These are phyloP conservation scores for Agraylea sexmaculata DNA, from an alignment of 1,140 invertebrate species.

Conservation along the genomic window DNA sequence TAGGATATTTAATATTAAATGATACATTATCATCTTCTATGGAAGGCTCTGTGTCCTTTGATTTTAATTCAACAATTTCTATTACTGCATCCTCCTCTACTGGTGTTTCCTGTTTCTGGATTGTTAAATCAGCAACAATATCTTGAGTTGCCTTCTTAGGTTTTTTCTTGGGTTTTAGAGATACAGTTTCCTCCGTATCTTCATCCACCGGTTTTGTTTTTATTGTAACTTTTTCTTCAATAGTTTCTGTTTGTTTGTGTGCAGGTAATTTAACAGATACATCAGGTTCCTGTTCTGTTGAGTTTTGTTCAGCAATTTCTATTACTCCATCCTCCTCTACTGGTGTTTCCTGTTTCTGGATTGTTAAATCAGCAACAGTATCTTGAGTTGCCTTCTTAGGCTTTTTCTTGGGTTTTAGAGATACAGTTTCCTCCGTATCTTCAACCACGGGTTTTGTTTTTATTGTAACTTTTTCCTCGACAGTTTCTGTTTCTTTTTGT, in stretches of 20 bases:
- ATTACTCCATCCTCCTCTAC: slow-evolving; percentile 20
- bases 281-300: slow-evolving; percentile 14
- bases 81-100: no score
- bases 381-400: slow-evolving; percentile 25
- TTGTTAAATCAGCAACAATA: no score
- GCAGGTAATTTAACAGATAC: slow-evolving; percentile 22
- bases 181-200: slow-evolving; percentile 33
- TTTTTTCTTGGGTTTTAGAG: slow-evolving; percentile 27
- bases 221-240: slow-evolving; percentile 24
- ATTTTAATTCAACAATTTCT: no score
- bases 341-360: slow-evolving; percentile 22
- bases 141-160: slow-evolving; percentile 24
- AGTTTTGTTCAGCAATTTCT: slow-evolving; percentile 20
- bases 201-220: slow-evolving; percentile 23
- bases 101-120: no score
- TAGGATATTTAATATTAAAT: slow-evolving; percentile 16
- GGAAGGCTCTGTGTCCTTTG: no score
- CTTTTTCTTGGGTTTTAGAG: slow-evolving; percentile 25
- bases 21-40: no score
- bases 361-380: slow-evolving; percentile 18
- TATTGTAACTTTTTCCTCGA: slow-evolving; percentile 23
- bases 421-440: slow-evolving; percentile 21
- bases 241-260: slow-evolving; percentile 27
- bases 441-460: slow-evolving; percentile 22
- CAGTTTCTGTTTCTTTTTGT: slow-evolving; percentile 21